Evolutionary conservation across 2,888 invertebrate genomes (phyloP), one percentile per base, ranked within the genome.

Genomic region (Apodemia duryi): DNA sequence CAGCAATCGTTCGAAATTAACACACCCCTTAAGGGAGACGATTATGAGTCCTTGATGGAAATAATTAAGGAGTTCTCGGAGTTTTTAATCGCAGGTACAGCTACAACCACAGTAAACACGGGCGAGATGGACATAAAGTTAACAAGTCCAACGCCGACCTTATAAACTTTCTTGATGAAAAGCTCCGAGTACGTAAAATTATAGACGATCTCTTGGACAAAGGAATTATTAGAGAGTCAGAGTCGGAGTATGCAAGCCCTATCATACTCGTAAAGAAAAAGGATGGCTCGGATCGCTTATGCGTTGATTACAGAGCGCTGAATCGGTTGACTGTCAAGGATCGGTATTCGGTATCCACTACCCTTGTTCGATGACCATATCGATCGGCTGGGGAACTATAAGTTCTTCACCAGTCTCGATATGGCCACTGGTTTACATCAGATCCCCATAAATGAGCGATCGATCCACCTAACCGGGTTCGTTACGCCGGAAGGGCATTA

Each of bases 131-230:
- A 69, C 0, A 77, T 75, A 7, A 67, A 63, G 13, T 75, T 0
- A 73, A 57, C 1, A 71, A 63, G 35, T 10, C 65, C 4, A 46
- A 1, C 74, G 75, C 61, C 68, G 69, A 0, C 74, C 76, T 0
- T 75, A 74, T 38, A 70, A 65, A n/a, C 62, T 75, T 4, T 74
- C 74, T 0, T 63, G 64, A 61, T 7, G 74, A 73, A 63, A 75
- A 72, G 54, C 2, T 69, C 0, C 68, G 66, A 29, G 73, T 74
- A n/a, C 65, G 73, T 0, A 65, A 67, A 1, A 74, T 74, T 9
- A 61, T 66, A 11, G 21, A 66, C 2, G 72, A 75, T 29, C 35
- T 75, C 2, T 54, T 74, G 41, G 61, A 63, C 0, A 72, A 73
- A 29, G 51, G 46, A 5, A 35, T 35, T 5, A 35, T 35, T 35